These are phyloP conservation scores for Camponotus vicinus DNA, from an alignment of 1,140 invertebrate genomes.

Conservation along the genomic window DNA sequence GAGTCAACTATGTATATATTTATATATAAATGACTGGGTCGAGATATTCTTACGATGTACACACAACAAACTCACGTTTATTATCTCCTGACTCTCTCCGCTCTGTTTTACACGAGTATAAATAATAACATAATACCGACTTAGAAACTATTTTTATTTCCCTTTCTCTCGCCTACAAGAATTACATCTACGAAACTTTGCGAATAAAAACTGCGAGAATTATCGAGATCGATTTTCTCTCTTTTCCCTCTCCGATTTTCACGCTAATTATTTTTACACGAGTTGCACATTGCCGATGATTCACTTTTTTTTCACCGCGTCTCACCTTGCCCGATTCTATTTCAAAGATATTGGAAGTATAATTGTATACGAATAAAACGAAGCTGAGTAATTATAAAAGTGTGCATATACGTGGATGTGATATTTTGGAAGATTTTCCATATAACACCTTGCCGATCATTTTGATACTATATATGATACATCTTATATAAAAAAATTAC, in stretches of 20 bases:
- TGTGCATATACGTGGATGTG: background rate
- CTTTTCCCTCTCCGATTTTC: constrained; percentile 25
- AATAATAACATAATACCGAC: constrained; percentile 85
- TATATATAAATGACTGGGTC: constrained; percentile 80
- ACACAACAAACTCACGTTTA: constrained; percentile 82
- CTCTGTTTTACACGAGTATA: constrained; percentile 83
- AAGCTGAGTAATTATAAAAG: constrained; percentile 12
- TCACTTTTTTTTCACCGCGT: constrained; percentile 37
- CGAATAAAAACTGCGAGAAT: constrained; percentile 64
- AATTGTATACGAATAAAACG: constrained; percentile 43
- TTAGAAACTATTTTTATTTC: constrained; percentile 82
- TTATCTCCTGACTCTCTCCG: constrained; percentile 74
- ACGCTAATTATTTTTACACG: constrained; percentile 35
- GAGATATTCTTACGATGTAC: constrained; percentile 81
- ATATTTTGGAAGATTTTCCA: constrained; percentile 28
- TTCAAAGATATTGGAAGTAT: constrained; percentile 30
- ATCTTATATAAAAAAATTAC: constrained; percentile 14
- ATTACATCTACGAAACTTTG: constrained; percentile 68
- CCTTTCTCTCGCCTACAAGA: constrained; percentile 57
- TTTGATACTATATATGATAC: background rate
- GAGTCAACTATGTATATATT: constrained; percentile 79
- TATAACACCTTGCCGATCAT: constrained; percentile 36
- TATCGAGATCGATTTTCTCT: constrained; percentile 22
- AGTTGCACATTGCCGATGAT: constrained; percentile 57
- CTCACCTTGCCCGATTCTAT: constrained; percentile 21